phyloP scores from a whole-genome alignment of 1,140 invertebrate species.

The Ditylenchus dipsaci region DNA sequence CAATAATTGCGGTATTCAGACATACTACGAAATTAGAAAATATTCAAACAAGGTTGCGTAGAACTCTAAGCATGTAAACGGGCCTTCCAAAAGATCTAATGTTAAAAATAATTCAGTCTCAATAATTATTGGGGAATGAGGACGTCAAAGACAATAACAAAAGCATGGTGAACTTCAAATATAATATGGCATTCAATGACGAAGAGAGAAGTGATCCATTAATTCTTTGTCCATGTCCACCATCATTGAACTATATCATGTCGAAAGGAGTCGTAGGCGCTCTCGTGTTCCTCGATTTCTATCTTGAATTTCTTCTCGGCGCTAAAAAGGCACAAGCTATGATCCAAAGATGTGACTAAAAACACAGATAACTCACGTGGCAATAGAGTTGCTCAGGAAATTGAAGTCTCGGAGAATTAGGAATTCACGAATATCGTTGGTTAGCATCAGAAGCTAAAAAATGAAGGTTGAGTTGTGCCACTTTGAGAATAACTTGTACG shows the following conservation, averaged over 20 bases:
- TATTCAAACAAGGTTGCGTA: no score
- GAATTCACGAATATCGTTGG: conserved; percentile 45
- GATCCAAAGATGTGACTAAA: neutral
- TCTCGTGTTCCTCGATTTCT: conserved; percentile 19
- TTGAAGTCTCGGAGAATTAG: conserved; percentile 44
- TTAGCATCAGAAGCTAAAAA: conserved; percentile 20
- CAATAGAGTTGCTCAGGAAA: conserved; percentile 37
- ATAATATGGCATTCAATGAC: conserved; percentile 10
- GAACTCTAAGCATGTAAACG: neutral
- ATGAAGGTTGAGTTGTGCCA: neutral
- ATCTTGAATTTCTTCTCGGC: conserved; percentile 30
- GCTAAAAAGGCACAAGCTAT: conserved; percentile 10
- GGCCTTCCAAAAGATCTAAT: neutral
- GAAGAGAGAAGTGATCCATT: conserved; percentile 29
- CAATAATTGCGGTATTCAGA: conserved; percentile 34
- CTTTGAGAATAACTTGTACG: conserved; percentile 9
- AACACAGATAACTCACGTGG: conserved; percentile 23
- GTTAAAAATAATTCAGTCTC: conserved; percentile 4
- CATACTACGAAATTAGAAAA: conserved; percentile 1
- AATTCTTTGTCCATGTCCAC: conserved; percentile 33
- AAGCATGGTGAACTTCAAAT: no score
- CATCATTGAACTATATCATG: conserved; percentile 13
- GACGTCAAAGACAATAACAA: no score
- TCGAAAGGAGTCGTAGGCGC: conserved; percentile 23
- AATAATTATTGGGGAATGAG: no score